Percentiles rank a stretch among this genome's conserved stretches.
These are phyloP conservation scores for Acrocera orbiculus DNA, from an alignment of 2,888 invertebrate species.

Conservation along the genomic window DNA sequence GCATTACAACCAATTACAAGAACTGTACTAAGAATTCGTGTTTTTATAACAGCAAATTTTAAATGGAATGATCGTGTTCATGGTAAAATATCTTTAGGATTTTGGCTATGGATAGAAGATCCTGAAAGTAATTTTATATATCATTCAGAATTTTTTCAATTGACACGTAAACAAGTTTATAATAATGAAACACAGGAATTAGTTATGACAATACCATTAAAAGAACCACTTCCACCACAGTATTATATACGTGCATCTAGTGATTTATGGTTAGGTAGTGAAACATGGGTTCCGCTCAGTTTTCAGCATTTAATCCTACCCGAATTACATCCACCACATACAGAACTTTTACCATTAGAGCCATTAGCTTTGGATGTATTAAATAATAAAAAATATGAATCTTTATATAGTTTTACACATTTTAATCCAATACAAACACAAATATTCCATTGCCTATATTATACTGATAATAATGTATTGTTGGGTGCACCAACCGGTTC, in stretches of 20 bases:
- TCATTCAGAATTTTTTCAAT: slow-evolving; percentile 78
- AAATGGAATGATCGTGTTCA: slow-evolving; percentile 85
- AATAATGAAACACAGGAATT: slow-evolving; percentile 62
- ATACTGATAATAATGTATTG: slow-evolving; percentile 84
- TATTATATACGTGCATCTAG: slow-evolving; percentile 77
- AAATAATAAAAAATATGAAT: slow-evolving; percentile 56
- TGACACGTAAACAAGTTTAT: slow-evolving; percentile 39
- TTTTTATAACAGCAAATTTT: slow-evolving; percentile 57
- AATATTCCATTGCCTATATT: slow-evolving; percentile 89
- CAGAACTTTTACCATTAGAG: slow-evolving; percentile 76
- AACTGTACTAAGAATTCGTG: slow-evolving; percentile 66
- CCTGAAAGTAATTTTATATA: slow-evolving; percentile 86
- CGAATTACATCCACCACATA: slow-evolving; percentile 80
- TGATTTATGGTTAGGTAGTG: slow-evolving; percentile 52
- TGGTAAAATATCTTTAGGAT: slow-evolving; percentile 72
- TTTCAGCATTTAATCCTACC: slow-evolving; percentile 83
- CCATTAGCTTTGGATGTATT: slow-evolving; percentile 77
- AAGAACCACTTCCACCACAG: slow-evolving; percentile 78
- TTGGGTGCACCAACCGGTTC: slow-evolving; percentile 75
- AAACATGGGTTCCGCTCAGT: slow-evolving; percentile 41
- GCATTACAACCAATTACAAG: slow-evolving; percentile 89
- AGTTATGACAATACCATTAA: slow-evolving; percentile 87
- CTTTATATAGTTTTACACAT: slow-evolving; percentile 76
- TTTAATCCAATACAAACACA: slow-evolving; percentile 99
- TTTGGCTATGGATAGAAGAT: slow-evolving; percentile 98